Percentiles rank a stretch among this genome's conserved stretches.
phyloP scores from a whole-genome alignment of 53 echinoderm and acorn worm species.

The Arbacia lixula region DNA sequence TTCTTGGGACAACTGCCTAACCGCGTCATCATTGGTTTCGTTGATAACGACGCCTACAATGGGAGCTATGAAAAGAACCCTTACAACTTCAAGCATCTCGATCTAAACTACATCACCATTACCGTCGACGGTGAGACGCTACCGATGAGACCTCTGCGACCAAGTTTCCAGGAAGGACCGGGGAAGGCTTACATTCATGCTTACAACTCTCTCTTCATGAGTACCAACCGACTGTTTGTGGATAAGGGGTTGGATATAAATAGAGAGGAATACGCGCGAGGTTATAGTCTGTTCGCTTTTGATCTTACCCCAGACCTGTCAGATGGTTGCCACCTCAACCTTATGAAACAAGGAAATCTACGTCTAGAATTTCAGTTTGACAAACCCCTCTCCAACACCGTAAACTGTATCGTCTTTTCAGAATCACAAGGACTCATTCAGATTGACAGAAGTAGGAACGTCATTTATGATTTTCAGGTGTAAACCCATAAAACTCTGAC shows the following conservation, averaged over 20 bases:
- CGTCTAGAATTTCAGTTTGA: constrained; percentile 72
- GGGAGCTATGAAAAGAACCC: constrained; percentile 38
- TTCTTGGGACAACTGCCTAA: constrained; percentile 74
- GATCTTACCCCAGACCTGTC: constrained; percentile 80
- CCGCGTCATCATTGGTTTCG: constrained; percentile 63
- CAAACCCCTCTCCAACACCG: constrained; percentile 48
- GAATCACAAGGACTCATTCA: constrained; percentile 68
- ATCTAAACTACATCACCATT: constrained; percentile 59
- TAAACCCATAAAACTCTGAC: too few species aligned
- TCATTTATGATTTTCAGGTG: constrained; percentile 48
- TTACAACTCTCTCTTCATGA: constrained; percentile 67
- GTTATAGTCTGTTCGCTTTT: constrained; percentile 73
- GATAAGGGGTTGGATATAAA: constrained; percentile 66
- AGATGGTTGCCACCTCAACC: constrained; percentile 71
- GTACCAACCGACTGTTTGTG: constrained; percentile 48
- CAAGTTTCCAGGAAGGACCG: constrained; percentile 24
- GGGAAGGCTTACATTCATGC: constrained; percentile 45
- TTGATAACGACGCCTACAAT: constrained; percentile 67
- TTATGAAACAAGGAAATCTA: constrained; percentile 66
- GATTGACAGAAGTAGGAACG: constrained; percentile 66
- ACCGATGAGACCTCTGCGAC: constrained; percentile 49
- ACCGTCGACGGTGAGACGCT: constrained; percentile 54
- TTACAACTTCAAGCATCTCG: constrained; percentile 27
- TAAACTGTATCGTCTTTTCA: constrained; percentile 65
- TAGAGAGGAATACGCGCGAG: constrained; percentile 68